These are phyloP conservation scores for Camponotus fellah DNA, from an alignment of 2,888 invertebrate genomes.

Conservation along the genomic window DNA sequence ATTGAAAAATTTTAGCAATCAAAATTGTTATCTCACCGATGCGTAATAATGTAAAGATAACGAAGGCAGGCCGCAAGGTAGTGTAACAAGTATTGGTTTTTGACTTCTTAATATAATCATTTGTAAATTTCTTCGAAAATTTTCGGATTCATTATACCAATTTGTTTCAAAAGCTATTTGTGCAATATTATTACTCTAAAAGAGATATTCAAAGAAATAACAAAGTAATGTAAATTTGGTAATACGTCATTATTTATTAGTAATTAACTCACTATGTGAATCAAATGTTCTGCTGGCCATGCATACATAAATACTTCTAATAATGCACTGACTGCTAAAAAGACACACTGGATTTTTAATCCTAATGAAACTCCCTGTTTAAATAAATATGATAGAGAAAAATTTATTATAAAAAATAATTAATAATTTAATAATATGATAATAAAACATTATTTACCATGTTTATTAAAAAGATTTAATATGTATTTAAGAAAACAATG, in stretches of 20 bases:
- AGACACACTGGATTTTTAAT: conserved; percentile 69
- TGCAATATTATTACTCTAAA: conserved; percentile 13
- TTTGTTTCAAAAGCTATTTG: conserved; percentile 24
- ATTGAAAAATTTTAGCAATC: not conserved
- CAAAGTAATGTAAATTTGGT: not conserved
- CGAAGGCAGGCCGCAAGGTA: conserved; percentile 44
- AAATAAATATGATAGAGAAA: not conserved
- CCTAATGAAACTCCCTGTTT: conserved; percentile 35
- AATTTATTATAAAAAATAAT: not conserved
- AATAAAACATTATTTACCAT: too few species aligned
- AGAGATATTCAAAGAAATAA: not conserved
- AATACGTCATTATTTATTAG: not conserved
- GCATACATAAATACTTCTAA: conserved; percentile 74
- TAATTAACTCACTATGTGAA: conserved; percentile 66
- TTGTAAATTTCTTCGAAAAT: conserved; percentile 29
- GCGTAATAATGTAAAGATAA: conserved; percentile 69
- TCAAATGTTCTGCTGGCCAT: conserved; percentile 76
- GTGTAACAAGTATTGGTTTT: conserved; percentile 35
- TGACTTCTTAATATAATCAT: conserved; percentile 47
- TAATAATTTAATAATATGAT: not conserved
- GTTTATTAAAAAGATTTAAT: not conserved
- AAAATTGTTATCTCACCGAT: conserved; percentile 49
- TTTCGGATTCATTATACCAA: conserved; percentile 31
- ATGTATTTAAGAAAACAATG: not conserved
- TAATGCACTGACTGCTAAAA: conserved; percentile 63